Percentiles rank a stretch among this genome's conserved stretches.
Evolutionary conservation across 2,888 invertebrate genomes (phyloP).

Genomic region (Platycheirus albimanus): DNA sequence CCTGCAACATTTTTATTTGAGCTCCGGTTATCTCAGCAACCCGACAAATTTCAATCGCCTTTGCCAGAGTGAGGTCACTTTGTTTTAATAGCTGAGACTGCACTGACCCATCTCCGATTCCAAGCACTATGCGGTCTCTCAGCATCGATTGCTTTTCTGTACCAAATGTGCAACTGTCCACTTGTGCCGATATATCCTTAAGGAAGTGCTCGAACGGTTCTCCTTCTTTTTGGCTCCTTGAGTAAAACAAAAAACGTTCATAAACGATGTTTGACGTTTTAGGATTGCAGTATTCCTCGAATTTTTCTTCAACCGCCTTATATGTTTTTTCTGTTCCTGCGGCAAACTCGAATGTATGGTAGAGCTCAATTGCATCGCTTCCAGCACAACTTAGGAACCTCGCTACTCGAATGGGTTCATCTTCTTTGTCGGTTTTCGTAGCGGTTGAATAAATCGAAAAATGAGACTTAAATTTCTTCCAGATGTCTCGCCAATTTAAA

Average conservation of each 20-base stretch:
- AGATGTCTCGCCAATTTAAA: conserved; percentile 29
- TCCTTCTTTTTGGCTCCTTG: conserved; percentile 16
- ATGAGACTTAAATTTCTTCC: no score
- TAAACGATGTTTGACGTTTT: conserved; percentile 15
- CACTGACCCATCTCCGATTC: conserved; percentile 21
- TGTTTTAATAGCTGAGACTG: conserved; percentile 18
- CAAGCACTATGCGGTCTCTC: conserved; percentile 35
- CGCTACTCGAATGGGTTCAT: conserved; percentile 2
- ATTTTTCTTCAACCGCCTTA: not conserved
- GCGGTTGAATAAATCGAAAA: no score
- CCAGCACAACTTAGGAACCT: conserved; percentile 31
- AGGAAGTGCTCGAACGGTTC: no score
- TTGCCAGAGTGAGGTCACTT: conserved; percentile 32
- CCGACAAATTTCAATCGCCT: conserved; percentile 34
- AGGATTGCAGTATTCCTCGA: no score
- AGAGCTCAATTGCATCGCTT: conserved; percentile 37
- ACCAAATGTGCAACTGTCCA: conserved; percentile 28
- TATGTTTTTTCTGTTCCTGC: not conserved
- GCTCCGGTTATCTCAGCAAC: conserved; percentile 39
- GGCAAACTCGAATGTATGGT: not conserved
- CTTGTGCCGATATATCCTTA: conserved; percentile 26
- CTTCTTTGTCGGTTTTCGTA: conserved; percentile 26
- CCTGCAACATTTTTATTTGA: conserved; percentile 20
- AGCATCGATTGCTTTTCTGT: conserved; percentile 35
- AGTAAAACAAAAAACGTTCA: conserved; percentile 18